Evolutionary conservation across 2,113 vertebrate species (phyloP).

Genomic region (Todiramphus chloris): DNA sequence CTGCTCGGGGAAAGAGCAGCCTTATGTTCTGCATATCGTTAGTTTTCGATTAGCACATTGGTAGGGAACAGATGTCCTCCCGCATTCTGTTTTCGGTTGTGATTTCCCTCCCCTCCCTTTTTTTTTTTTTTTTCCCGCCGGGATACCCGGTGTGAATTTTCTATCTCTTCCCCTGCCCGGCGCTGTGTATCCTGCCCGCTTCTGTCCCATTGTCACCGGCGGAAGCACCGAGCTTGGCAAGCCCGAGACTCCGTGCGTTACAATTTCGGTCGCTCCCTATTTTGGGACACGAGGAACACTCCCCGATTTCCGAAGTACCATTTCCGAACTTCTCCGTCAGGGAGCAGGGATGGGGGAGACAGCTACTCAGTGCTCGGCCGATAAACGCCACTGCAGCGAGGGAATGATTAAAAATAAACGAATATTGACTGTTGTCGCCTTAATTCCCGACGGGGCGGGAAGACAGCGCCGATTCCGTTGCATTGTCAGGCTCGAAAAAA

Average conservation of each 20-base stretch:
- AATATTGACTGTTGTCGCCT: background rate
- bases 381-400: background rate
- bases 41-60: background rate
- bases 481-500: background rate
- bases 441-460: background rate
- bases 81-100: too few species aligned
- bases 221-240: background rate
- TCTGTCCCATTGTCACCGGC: accelerated
- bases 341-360: accelerated
- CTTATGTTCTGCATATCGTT: background rate
- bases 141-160: background rate
- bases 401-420: background rate
- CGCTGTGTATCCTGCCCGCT: background rate
- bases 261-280: background rate
- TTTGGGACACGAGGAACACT: background rate
- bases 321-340: background rate
- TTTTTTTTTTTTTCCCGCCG: too few species aligned
- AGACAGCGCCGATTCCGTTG: background rate
- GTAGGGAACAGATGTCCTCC: too few species aligned
- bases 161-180: background rate
- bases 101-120: too few species aligned
- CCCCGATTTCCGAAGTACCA: background rate
- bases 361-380: too few species aligned
- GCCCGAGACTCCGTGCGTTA: too few species aligned
- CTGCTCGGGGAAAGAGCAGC: background rate